phyloP scores from a whole-genome alignment of 2,113 vertebrate species.

The Podilymbus podiceps region DNA sequence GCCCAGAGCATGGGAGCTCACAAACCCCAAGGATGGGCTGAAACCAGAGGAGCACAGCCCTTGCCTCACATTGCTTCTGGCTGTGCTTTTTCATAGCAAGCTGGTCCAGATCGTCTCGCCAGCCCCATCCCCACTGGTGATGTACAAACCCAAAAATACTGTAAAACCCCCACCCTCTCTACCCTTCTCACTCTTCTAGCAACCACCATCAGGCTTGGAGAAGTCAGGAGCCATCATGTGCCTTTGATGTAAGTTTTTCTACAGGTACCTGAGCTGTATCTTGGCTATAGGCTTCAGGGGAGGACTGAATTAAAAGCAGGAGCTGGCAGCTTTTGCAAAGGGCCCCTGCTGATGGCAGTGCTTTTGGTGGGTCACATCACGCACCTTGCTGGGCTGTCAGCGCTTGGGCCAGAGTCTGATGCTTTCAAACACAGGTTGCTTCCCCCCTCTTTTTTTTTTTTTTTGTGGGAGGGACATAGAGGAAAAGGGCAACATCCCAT shows the following conservation, averaged over 20 bases:
- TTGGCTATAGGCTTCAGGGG: neutral
- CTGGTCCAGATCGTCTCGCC: neutral
- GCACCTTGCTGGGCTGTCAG: rapidly evolving
- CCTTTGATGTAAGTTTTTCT: neutral
- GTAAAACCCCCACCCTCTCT: neutral
- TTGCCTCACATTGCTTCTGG: neutral
- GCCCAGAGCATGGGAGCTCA: rapidly evolving
- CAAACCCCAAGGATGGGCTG: rapidly evolving
- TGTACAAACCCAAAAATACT: neutral
- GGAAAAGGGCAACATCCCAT: neutral
- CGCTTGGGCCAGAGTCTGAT: neutral
- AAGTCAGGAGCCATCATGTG: neutral
- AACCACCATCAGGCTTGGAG: neutral
- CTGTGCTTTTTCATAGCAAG: neutral
- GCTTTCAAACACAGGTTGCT: neutral
- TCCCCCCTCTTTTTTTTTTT: neutral
- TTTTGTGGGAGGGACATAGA: neutral
- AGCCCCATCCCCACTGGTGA: neutral
- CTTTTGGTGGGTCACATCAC: neutral
- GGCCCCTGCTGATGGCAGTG: neutral
- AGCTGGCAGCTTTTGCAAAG: neutral
- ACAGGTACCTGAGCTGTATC: neutral
- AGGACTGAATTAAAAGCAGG: neutral
- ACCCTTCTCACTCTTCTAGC: neutral
- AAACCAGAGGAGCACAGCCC: neutral